Percentiles rank a stretch among this genome's conserved stretches.
phyloP scores from a whole-genome alignment of 2,113 vertebrate genomes.

The Chaenogobius annularis region DNA sequence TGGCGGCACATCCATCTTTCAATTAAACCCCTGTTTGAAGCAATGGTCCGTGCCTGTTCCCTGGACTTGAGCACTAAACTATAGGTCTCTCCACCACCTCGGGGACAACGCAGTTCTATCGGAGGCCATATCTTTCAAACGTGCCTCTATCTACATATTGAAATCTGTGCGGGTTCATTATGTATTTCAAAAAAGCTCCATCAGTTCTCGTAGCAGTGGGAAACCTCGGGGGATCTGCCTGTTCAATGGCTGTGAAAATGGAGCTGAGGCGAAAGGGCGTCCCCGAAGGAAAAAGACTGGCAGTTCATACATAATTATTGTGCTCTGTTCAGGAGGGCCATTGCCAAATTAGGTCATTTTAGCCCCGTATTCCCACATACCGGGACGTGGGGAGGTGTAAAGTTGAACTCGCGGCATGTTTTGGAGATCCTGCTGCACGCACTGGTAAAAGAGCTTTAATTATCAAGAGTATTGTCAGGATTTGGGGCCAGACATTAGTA shows the following conservation, averaged over 20 bases:
- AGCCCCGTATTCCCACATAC: not conserved
- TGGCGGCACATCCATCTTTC: not conserved
- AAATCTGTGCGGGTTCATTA: constrained; percentile 59
- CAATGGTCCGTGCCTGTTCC: not conserved
- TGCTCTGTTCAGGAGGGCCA: constrained; percentile 10
- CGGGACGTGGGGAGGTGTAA: not conserved
- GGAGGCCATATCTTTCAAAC: constrained; percentile 40
- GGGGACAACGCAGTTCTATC: constrained; percentile 36
- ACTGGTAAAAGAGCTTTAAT: not conserved
- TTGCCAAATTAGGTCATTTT: constrained; percentile 4
- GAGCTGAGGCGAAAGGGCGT: constrained; percentile 1
- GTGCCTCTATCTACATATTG: constrained; percentile 8
- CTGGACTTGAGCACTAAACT: constrained; percentile 1
- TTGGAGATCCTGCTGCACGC: not conserved
- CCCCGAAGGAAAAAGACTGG: constrained; percentile 31
- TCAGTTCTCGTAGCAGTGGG: constrained; percentile 22
- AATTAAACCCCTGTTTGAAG: not conserved
- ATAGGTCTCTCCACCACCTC: constrained; percentile 20
- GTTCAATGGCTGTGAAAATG: constrained; percentile 41
- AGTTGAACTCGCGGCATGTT: not conserved
- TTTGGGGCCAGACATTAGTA: not conserved
- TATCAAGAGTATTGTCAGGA: not conserved
- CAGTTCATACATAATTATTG: constrained; percentile 34
- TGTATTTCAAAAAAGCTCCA: constrained; percentile 42
- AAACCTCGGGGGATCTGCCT: constrained; percentile 30